phyloP scores from a whole-genome alignment of 2,888 invertebrate genomes.

The Heliconius charithonia region DNA sequence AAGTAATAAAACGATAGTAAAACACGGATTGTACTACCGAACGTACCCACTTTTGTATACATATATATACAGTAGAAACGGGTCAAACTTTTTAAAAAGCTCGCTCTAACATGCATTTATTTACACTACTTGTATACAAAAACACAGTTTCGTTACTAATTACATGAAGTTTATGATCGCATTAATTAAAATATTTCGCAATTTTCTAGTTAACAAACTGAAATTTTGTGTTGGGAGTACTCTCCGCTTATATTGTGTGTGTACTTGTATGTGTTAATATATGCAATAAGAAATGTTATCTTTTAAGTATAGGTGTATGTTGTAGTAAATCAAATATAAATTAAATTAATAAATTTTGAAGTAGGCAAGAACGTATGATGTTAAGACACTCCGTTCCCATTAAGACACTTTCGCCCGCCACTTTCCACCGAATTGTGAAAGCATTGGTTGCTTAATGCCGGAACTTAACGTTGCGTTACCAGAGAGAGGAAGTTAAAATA shows the following conservation, averaged over 20 bases:
- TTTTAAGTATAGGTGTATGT: too few species aligned
- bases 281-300: too few species aligned
- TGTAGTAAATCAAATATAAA: too few species aligned
- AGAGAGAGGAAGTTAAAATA: not conserved
- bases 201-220: conserved; percentile 21
- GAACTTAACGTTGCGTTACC: not conserved
- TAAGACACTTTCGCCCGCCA: not conserved
- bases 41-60: not conserved
- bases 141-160: conserved; percentile 27
- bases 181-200: conserved; percentile 23
- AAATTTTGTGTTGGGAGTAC: conserved; percentile 3
- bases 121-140: conserved; percentile 11
- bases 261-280: not conserved
- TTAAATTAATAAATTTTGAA: too few species aligned
- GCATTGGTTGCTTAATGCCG: not conserved
- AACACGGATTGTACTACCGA: conserved; percentile 7
- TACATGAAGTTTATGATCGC: conserved; percentile 24
- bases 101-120: conserved; percentile 15
- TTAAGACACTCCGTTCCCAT: not conserved
- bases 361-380: too few species aligned
- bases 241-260: not conserved
- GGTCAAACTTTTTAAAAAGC: conserved; percentile 22
- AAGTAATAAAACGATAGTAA: conserved; percentile 19
- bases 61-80: not conserved
- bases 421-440: not conserved